Conservation (phyloP, 1,140 invertebrate species). For the Neodiprion lecontei region DNA sequence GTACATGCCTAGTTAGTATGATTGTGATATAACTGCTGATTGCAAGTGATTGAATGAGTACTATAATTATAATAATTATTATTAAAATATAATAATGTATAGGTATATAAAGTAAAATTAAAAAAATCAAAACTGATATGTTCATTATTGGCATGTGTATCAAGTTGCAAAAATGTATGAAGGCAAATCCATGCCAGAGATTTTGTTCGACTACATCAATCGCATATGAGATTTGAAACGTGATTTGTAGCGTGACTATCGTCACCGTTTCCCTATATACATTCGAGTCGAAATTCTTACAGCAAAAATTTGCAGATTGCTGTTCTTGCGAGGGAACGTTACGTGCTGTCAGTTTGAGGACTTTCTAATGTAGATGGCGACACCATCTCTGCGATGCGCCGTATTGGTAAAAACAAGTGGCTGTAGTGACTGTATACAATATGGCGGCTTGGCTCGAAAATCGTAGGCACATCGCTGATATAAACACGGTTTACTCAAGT, state of each 20-base stretch:
- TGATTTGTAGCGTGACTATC: too few relatives aligned
- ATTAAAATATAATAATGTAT: constrained; percentile 24
- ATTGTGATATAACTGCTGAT: constrained; percentile 36
- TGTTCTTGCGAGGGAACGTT: too few relatives aligned
- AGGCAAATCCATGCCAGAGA: too few relatives aligned
- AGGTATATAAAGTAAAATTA: constrained; percentile 27
- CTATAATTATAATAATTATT: constrained; percentile 27
- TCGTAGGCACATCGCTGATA: background rate
- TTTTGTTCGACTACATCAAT: too few relatives aligned
- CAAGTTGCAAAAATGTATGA: too few relatives aligned
- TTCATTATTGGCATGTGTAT: background rate
- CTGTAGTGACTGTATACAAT: constrained; percentile 51
- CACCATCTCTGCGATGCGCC: background rate
- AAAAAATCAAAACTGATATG: background rate
- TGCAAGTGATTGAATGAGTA: constrained; percentile 34
- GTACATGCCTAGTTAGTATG: constrained; percentile 27
- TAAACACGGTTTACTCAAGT: background rate
- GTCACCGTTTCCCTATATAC: too few relatives aligned
- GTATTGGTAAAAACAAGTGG: constrained; percentile 41
- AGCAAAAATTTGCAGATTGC: too few relatives aligned
- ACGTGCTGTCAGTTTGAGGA: too few relatives aligned
- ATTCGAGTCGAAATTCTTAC: too few relatives aligned
- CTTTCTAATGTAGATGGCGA: too few relatives aligned
- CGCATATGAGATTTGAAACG: too few relatives aligned
- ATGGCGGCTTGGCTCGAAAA: constrained; percentile 37